Percentiles rank a stretch among this genome's conserved stretches.
phyloP scores from a whole-genome alignment of 2,888 invertebrate genomes.

The Xylophagus ater region DNA sequence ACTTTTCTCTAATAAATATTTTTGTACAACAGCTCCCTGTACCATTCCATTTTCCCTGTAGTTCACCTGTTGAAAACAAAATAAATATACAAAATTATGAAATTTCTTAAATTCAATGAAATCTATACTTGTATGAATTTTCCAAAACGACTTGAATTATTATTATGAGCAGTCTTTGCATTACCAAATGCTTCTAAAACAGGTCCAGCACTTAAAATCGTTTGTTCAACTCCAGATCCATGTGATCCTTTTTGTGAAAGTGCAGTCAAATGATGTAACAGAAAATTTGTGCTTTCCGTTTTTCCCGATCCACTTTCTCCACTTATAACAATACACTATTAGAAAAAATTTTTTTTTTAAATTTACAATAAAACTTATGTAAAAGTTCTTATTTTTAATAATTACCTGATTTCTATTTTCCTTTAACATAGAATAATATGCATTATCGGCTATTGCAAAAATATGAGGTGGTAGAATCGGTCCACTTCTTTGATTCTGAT shows the following conservation, averaged over 20 bases:
- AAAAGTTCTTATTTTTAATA: background rate
- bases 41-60: constrained; percentile 98
- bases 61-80: constrained; percentile 48
- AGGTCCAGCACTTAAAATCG: constrained; percentile 89
- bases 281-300: constrained; percentile 92
- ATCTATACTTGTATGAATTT: constrained; percentile 74
- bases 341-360: constrained; percentile 2
- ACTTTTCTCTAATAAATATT: constrained; percentile 90
- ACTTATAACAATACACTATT: constrained; percentile 80
- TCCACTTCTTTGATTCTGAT: constrained; percentile 83
- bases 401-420: constrained; percentile 60
- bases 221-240: constrained; percentile 93
- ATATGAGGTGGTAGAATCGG: constrained; percentile 92
- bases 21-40: constrained; percentile 93
- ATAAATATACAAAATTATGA: background rate
- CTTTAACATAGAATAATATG: constrained; percentile 88
- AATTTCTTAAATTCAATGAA: background rate
- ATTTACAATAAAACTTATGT: background rate
- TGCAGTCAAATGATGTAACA: constrained; percentile 88
- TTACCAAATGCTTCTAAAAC: constrained; percentile 98
- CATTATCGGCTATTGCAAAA: constrained; percentile 90
- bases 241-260: constrained; percentile 89
- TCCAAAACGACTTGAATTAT: constrained; percentile 93
- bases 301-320: constrained; percentile 94
- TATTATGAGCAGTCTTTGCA: constrained; percentile 94